phyloP scores from a whole-genome alignment of 1,140 invertebrate genomes.

The Batillaria attramentaria region DNA sequence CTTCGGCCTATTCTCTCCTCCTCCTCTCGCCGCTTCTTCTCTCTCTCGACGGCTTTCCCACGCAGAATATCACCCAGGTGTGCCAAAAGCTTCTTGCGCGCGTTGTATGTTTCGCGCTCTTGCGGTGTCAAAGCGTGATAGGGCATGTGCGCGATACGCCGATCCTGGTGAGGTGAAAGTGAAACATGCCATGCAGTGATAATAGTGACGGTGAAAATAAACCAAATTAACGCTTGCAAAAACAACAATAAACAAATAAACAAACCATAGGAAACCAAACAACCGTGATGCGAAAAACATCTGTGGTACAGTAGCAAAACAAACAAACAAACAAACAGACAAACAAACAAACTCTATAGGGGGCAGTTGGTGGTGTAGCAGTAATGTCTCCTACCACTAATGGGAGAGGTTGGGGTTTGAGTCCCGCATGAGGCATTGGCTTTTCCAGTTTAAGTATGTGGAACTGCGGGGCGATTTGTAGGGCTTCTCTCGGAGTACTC shows the following conservation, averaged over 20 bases:
- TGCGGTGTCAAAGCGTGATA: slow-evolving; percentile 70
- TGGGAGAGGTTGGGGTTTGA: too few relatives aligned
- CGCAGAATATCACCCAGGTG: slow-evolving; percentile 68
- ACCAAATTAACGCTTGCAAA: slow-evolving; percentile 13
- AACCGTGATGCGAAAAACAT: not conserved
- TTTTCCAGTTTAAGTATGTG: too few relatives aligned
- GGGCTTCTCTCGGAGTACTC: too few relatives aligned
- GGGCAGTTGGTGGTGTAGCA: too few relatives aligned
- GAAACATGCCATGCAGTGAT: slow-evolving; percentile 10
- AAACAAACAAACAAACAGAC: slow-evolving; percentile 12
- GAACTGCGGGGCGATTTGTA: too few relatives aligned
- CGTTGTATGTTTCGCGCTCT: slow-evolving; percentile 70
- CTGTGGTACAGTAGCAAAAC: not conserved
- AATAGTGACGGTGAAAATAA: not conserved
- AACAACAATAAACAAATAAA: too few relatives aligned
- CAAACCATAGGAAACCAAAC: not conserved
- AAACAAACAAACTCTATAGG: not conserved
- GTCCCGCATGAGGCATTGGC: too few relatives aligned
- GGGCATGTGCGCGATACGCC: slow-evolving; percentile 69
- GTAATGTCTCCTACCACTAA: too few relatives aligned
- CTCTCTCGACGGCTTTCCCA: slow-evolving; percentile 63
- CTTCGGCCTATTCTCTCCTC: slow-evolving; percentile 57
- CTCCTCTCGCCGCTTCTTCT: slow-evolving; percentile 54
- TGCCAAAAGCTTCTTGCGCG: slow-evolving; percentile 61
- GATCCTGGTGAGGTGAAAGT: slow-evolving; percentile 61